Base-by-base conservation (phyloP, 2,888 invertebrate species). In the Drosophila peninsularis region DNA sequence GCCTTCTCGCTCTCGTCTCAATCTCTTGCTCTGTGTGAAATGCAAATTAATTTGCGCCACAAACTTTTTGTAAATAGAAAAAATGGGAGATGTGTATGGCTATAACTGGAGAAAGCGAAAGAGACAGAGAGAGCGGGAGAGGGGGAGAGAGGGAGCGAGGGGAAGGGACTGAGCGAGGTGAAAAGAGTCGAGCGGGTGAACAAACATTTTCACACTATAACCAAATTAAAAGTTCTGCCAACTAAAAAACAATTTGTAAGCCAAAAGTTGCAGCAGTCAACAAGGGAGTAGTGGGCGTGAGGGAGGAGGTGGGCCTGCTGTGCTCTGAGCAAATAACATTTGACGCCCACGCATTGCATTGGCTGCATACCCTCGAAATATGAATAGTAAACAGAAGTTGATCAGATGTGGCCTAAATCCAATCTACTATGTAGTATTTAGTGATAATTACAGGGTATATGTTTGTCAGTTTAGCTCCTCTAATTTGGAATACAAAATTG, bases 171-270 rank as follows among this genome's bases (percentile, higher is more conserved):
- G 14, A 10, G 39, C 27, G 47, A 39, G 52, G 30, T 17, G 27
- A 7, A 17, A 13, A 47, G 30, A 30, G 45, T 30, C 30, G 53
- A 30, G 39, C 50, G 49, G 56, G 64, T 19, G 66, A 79, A 70
- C 71, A 80, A 85, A 83, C 78, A 86, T 82, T 83, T 86, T 86
- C 82, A 83, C 84, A 87, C 83, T 80, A 78, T 87, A 83, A 83
- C 83, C 80, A 87, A 83, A 83, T 83, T 87, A 83, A 83, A 83
- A 83, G 82, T 84, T 83, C 47, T 72, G 66, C 84, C 75, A 83
- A 87, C 87, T 86, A 82, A 83, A 83, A 87, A 86, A 86, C 87
- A 86, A 83, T 86, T 83, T 83, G 84, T 86, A 86, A 80, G 81
- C 82, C 78, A 82, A 83, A 83, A 78, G 81, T 83, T 83, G 79